Evolutionary conservation across 2,888 invertebrate genomes (phyloP).

Genomic region (Theristus sp.): DNA sequence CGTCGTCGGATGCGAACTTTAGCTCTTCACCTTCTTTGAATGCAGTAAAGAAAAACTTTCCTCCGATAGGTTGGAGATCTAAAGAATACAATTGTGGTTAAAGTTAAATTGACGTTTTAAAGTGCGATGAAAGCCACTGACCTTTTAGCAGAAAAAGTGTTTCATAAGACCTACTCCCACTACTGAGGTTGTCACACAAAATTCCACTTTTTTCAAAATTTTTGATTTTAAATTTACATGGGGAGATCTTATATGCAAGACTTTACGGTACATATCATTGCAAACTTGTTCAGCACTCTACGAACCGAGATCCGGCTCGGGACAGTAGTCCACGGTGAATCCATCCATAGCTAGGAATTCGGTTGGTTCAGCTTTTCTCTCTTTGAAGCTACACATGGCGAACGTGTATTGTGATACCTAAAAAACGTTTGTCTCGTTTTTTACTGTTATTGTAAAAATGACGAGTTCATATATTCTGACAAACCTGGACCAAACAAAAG

Average conservation of each 20-base stretch:
- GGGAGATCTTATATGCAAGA: too few relatives aligned
- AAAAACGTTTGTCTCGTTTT: not conserved
- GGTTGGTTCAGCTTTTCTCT: constrained; percentile 95
- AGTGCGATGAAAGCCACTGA: too few relatives aligned
- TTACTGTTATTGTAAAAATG: not conserved
- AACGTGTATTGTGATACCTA: constrained; percentile 86
- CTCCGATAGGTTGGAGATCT: constrained; percentile 62
- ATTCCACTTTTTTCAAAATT: too few relatives aligned
- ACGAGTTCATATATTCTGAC: not conserved
- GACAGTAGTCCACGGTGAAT: constrained; percentile 92
- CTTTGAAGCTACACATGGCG: constrained; percentile 97
- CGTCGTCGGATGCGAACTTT: constrained; percentile 82
- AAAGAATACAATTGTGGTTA: constrained; percentile 16
- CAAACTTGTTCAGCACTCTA: not conserved
- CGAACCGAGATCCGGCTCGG: constrained; percentile 69
- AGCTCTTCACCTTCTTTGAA: constrained; percentile 95
- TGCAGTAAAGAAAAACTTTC: constrained; percentile 87
- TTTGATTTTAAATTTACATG: too few relatives aligned
- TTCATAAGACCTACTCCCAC: too few relatives aligned
- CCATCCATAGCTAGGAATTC: constrained; percentile 99
- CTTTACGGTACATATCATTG: not conserved
- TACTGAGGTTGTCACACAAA: too few relatives aligned
- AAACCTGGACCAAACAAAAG: constrained; percentile 87
- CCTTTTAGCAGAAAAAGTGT: too few relatives aligned
- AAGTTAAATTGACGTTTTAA: too few relatives aligned